These are phyloP conservation scores for Ernsta delagoae DNA, from an alignment of 2,888 invertebrate genomes.

Conservation along the genomic window DNA sequence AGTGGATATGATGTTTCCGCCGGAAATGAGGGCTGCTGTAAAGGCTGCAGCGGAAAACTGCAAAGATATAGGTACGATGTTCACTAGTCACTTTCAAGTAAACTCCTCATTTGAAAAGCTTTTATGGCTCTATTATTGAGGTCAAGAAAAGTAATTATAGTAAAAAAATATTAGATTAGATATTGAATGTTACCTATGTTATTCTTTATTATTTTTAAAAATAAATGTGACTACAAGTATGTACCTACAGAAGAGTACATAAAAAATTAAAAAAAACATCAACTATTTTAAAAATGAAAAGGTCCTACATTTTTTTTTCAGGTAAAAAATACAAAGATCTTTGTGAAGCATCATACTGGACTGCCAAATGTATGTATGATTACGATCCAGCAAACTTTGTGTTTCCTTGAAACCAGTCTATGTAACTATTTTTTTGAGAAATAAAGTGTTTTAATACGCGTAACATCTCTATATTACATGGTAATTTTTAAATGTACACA, in stretches of 20 bases:
- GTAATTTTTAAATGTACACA: too few relatives aligned
- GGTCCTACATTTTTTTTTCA: slow-evolving; percentile 44
- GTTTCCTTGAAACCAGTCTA: slow-evolving; percentile 57
- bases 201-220: too few relatives aligned
- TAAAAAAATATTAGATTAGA: too few relatives aligned
- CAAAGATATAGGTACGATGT: slow-evolving; percentile 60
- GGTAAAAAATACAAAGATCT: slow-evolving; percentile 73
- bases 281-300: too few relatives aligned
- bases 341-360: slow-evolving; percentile 72
- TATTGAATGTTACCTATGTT: too few relatives aligned
- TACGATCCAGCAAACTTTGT: slow-evolving; percentile 67
- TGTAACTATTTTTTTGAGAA: background rate
- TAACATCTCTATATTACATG: background rate
- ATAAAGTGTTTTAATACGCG: background rate
- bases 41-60: slow-evolving; percentile 62
- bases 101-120: too few relatives aligned
- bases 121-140: background rate
- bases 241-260: too few relatives aligned
- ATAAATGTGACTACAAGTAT: too few relatives aligned
- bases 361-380: slow-evolving; percentile 75
- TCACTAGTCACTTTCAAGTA: background rate
- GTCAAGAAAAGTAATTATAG: too few relatives aligned
- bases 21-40: slow-evolving; percentile 62
- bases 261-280: too few relatives aligned
- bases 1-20: slow-evolving; percentile 71